Percentiles rank a stretch among this genome's conserved stretches.
Evolutionary conservation across 2,113 vertebrate genomes (phyloP).

Genomic region (Acanthochromis polyacanthus): DNA sequence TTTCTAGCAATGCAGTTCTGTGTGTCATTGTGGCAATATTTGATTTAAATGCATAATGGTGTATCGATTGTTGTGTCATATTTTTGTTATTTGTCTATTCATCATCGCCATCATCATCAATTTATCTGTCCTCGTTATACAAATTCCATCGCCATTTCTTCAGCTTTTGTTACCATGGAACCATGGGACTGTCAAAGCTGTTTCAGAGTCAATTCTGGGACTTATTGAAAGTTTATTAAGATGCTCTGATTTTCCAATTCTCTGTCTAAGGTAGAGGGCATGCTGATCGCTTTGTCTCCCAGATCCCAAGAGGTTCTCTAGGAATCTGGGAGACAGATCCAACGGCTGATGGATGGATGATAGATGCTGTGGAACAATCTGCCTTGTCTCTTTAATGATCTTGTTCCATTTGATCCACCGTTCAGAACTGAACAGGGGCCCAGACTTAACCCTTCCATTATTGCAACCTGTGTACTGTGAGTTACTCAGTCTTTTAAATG

Average conservation of each 20-base stretch:
- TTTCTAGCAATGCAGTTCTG: too few species aligned
- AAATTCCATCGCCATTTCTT: too few species aligned
- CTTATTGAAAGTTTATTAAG: too few species aligned
- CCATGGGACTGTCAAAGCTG: too few species aligned
- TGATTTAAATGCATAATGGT: too few species aligned
- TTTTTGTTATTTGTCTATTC: too few species aligned
- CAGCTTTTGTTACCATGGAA: too few species aligned
- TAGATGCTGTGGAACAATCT: slow-evolving; percentile 63
- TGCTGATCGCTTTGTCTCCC: slow-evolving; percentile 29
- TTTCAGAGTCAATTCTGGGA: too few species aligned
- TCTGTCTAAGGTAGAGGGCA: slow-evolving; percentile 32
- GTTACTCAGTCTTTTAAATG: not conserved
- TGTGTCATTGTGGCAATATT: too few species aligned
- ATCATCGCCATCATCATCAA: too few species aligned
- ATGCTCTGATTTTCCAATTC: slow-evolving; percentile 53
- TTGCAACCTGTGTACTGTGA: not conserved
- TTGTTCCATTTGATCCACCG: slow-evolving; percentile 53
- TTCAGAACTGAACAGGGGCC: slow-evolving; percentile 4
- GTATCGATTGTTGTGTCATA: too few species aligned
- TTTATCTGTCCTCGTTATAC: too few species aligned
- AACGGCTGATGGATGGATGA: slow-evolving; percentile 57
- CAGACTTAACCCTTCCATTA: slow-evolving; percentile 26
- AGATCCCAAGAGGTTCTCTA: slow-evolving; percentile 57
- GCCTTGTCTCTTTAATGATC: slow-evolving; percentile 65
- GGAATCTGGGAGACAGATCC: slow-evolving; percentile 59